Conservation (phyloP, 2,113 vertebrate genomes). For the Pseudorhombus dupliciocellatus region DNA sequence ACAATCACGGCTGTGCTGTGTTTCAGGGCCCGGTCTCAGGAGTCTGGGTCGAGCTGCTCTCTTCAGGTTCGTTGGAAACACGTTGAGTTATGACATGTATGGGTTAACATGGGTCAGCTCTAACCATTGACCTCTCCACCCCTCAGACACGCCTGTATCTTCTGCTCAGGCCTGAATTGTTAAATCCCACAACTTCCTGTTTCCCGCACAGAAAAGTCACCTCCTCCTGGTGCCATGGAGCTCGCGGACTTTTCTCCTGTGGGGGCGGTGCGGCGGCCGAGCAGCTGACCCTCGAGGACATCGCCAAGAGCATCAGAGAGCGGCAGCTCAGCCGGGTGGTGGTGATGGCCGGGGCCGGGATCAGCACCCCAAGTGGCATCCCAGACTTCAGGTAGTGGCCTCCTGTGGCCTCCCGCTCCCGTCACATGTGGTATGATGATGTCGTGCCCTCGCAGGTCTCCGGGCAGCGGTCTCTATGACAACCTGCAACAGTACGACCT, state of each 20-base stretch:
- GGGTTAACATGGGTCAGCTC: too few species aligned
- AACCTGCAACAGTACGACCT: slow-evolving; percentile 89
- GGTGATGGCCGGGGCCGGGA: slow-evolving; percentile 93
- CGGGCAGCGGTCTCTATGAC: slow-evolving; percentile 90
- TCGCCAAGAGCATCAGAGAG: slow-evolving; percentile 79
- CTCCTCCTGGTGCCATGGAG: slow-evolving; percentile 28
- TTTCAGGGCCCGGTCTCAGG: too few species aligned
- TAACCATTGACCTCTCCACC: too few species aligned
- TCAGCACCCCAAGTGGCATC: slow-evolving; percentile 95
- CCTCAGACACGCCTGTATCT: too few species aligned
- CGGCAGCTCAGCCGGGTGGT: slow-evolving; percentile 81
- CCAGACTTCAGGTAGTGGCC: slow-evolving; percentile 91
- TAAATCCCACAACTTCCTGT: too few species aligned
- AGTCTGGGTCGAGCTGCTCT: too few species aligned
- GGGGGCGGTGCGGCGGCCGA: slow-evolving; percentile 42
- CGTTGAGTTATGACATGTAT: too few species aligned
- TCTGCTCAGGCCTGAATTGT: too few species aligned
- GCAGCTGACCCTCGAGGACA: slow-evolving; percentile 79
- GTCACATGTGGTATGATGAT: not conserved
- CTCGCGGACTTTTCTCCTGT: slow-evolving; percentile 57
- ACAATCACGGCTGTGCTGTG: not conserved
- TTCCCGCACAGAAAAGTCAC: too few species aligned
- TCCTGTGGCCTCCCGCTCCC: not conserved
- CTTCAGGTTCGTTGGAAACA: too few species aligned
- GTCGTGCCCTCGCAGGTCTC: slow-evolving; percentile 82